Evolutionary conservation across 2,113 vertebrate species (phyloP), one percentile per base, ranked within the genome.

Genomic region (Paradoxurus hermaphroditus): DNA sequence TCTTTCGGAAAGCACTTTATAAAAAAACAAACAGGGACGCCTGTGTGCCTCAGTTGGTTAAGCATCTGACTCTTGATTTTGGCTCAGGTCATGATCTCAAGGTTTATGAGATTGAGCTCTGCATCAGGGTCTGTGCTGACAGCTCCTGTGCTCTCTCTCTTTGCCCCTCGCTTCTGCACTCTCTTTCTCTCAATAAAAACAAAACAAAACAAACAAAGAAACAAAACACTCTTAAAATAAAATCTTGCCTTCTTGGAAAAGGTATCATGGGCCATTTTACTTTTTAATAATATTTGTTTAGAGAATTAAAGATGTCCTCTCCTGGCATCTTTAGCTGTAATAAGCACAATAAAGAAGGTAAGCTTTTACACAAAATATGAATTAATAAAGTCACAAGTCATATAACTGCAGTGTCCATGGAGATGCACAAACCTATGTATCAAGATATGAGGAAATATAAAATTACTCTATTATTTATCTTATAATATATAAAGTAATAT

Each of bases 351-450:
- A 49, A 62, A 53, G 44, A 91, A 90, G 3, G 1, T 83, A 96
- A 93, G 29, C 5, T 83, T 93, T 86, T 87, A 93, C n/a, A 63
- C 56, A 87, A 79, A 91, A 87, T 72, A 78, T 44, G 46, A 94
- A 70, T 85, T 21, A 94, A 70, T 84, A 88, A 78, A 59, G 3
- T 84, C n/a, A 90, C 27, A 62, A 16, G 9, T 68, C 7, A 77
- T 68, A 63, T 63, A 91, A 91, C 23, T 0, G 27, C 59, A 7
- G n/a, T 82, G 84, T 82, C 49, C 53, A 79, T 39, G 13, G n/a
- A 88, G 70, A 88, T n/a, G 31, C 25, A 46, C 21, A 65, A 94
- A 0, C 6, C 34, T 9, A 59, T 56, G 29, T 49, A 56, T 39
- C 65, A 34, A 41, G 5, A 84, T 86, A 4, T 75, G 49, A 84